A percentile compares a stretch with the other conserved stretches of the same genome.
phyloP scores from a whole-genome alignment of 2,888 invertebrate genomes.

The Andrena flavipes region DNA sequence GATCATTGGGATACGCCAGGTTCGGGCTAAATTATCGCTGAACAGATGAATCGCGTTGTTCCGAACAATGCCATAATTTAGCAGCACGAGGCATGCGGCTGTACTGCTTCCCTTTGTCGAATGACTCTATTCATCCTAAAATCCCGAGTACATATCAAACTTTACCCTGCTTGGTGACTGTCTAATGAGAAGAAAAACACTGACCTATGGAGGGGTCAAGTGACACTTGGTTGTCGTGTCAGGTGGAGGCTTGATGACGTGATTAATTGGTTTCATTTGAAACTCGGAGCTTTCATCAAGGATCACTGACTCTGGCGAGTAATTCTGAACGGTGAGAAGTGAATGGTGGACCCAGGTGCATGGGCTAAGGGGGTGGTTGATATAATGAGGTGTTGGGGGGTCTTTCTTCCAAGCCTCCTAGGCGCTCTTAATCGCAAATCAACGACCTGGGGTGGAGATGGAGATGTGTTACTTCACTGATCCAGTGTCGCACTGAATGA shows the following conservation, averaged over 20 bases:
- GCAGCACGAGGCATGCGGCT: not conserved
- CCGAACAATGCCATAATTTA: conserved; percentile 2
- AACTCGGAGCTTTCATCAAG: not conserved
- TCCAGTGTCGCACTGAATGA: not conserved
- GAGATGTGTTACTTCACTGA: not conserved
- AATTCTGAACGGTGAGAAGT: not conserved
- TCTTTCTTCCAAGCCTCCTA: not conserved
- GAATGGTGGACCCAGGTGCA: not conserved
- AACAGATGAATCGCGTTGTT: not conserved
- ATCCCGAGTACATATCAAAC: not conserved
- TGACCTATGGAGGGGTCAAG: not conserved
- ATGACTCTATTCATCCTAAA: not conserved
- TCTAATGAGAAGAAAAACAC: not conserved
- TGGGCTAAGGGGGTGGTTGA: not conserved
- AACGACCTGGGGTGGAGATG: not conserved
- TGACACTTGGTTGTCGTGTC: not conserved
- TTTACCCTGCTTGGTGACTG: not conserved
- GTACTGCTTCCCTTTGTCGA: not conserved
- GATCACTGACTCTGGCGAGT: not conserved
- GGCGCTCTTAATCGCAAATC: not conserved
- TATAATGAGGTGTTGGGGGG: not conserved
- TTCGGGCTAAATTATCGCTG: conserved; percentile 8
- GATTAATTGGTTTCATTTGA: conserved; percentile 17
- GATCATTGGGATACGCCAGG: not conserved
- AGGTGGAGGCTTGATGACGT: not conserved